phyloP scores from a whole-genome alignment of 2,797 vertebrate species.

The Manis javanica region DNA sequence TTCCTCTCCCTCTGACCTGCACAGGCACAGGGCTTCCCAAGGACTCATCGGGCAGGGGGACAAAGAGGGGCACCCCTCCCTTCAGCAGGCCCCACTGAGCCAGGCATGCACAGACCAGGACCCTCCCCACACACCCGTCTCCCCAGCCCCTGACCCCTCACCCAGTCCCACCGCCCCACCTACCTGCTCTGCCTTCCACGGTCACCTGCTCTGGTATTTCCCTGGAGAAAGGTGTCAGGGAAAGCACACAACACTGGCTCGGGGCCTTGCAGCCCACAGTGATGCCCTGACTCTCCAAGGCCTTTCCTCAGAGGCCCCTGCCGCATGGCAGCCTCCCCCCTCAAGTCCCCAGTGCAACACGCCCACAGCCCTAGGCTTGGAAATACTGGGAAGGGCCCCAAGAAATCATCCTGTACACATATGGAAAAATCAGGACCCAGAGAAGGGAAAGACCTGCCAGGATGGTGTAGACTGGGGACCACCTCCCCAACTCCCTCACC shows the following conservation, averaged over 20 bases:
- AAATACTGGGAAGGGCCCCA: not conserved
- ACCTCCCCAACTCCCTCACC: fast-evolving
- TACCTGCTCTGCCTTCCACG: not conserved
- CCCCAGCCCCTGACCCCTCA: fast-evolving
- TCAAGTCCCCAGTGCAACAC: not conserved
- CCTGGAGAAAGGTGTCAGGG: not conserved
- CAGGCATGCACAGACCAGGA: no score
- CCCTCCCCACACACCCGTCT: not conserved
- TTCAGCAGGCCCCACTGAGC: not conserved
- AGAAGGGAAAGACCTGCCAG: not conserved
- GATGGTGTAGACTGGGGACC: not conserved
- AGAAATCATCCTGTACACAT: not conserved
- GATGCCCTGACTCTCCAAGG: not conserved
- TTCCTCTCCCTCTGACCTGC: not conserved
- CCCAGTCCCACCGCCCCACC: not conserved
- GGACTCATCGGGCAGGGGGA: not conserved
- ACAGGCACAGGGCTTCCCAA: not conserved
- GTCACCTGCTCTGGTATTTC: not conserved
- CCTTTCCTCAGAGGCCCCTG: not conserved
- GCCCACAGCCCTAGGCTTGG: not conserved
- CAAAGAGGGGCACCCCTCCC: not conserved
- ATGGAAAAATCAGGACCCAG: not conserved
- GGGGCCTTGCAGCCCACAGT: not conserved
- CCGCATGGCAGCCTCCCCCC: not conserved
- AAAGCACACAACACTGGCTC: not conserved